Evolutionary conservation across 2,888 invertebrate species (phyloP).

Genomic region (Stomorhina lunata): DNA sequence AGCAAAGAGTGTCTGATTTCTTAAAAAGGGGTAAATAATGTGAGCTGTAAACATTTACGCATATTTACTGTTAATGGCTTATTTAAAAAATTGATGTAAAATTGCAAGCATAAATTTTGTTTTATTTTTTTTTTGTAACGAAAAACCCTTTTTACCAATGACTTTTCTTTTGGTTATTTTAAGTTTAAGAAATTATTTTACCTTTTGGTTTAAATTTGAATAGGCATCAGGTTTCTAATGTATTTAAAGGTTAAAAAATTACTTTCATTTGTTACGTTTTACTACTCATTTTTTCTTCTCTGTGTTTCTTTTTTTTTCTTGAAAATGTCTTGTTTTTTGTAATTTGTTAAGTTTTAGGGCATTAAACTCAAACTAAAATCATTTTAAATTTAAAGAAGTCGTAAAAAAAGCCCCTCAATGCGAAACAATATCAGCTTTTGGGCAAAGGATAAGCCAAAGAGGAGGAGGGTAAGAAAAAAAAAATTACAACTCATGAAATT

Average conservation of each 20-base stretch:
- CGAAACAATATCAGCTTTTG: not conserved
- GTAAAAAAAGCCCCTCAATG: not conserved
- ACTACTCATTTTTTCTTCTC: too few relatives aligned
- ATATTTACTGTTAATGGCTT: conserved; percentile 49
- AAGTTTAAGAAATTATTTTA: not conserved
- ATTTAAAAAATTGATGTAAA: conserved; percentile 25
- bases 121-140: not conserved
- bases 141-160: not conserved
- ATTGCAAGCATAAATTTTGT: not conserved
- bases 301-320: not conserved
- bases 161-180: too few relatives aligned
- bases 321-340: not conserved
- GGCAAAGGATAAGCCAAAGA: not conserved
- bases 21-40: conserved; percentile 40
- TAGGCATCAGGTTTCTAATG: not conserved
- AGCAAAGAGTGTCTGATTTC: too few relatives aligned
- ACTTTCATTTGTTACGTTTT: not conserved
- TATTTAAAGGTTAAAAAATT: not conserved
- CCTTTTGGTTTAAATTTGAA: not conserved
- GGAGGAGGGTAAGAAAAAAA: not conserved
- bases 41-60: conserved; percentile 38
- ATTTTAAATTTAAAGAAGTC: conserved; percentile 36
- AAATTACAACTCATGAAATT: conserved; percentile 43
- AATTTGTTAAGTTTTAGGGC: conserved; percentile 26
- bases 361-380: conserved; percentile 28